Percentiles rank a stretch among this genome's conserved stretches.
Evolutionary conservation across 2,113 vertebrate genomes (phyloP).

Genomic region (Cettia cetti): DNA sequence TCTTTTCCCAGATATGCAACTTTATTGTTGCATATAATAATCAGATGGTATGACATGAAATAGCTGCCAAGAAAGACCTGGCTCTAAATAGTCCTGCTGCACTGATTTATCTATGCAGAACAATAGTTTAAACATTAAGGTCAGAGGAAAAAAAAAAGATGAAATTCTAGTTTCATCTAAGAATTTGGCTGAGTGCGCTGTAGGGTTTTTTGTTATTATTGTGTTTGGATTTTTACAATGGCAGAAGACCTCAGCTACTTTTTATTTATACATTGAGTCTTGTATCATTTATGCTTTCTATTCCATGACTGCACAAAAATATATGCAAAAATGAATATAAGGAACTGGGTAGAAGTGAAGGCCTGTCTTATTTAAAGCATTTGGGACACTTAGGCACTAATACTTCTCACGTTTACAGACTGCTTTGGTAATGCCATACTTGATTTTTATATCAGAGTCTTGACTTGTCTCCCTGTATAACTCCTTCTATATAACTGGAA

Average conservation of each 20-base stretch:
- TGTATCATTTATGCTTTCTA: background rate
- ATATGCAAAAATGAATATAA: background rate
- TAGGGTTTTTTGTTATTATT: background rate
- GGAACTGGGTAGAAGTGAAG: background rate
- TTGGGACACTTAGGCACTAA: background rate
- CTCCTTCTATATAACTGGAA: background rate
- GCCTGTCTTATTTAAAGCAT: background rate
- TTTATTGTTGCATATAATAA: background rate
- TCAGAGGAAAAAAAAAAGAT: background rate
- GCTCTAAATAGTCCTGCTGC: background rate
- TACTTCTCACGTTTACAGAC: background rate
- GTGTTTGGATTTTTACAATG: background rate
- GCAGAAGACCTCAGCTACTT: background rate
- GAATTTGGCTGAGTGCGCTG: background rate
- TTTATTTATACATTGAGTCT: background rate
- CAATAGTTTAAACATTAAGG: background rate
- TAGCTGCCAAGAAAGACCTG: background rate
- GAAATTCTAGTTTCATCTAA: background rate
- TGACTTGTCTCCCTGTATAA: background rate
- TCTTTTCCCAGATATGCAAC: background rate
- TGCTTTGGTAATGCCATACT: background rate
- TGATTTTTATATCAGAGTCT: background rate
- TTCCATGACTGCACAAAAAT: background rate
- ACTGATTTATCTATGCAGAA: background rate
- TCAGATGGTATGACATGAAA: background rate